phyloP scores from a whole-genome alignment of 2,888 invertebrate genomes.

The Habrosyne pyritoides region DNA sequence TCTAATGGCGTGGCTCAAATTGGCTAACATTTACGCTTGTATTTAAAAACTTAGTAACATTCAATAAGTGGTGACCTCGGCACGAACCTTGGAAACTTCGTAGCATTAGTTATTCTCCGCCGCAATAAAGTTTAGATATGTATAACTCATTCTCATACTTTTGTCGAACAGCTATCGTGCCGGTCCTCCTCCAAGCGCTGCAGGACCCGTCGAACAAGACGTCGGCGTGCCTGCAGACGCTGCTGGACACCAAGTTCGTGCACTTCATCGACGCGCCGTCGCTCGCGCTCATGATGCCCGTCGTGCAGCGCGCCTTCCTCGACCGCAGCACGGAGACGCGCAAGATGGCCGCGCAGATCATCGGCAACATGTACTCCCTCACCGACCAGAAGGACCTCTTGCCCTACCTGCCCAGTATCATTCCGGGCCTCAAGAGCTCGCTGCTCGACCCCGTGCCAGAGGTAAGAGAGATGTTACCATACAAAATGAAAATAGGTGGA shows the following conservation, averaged over 20 bases:
- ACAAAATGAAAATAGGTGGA: no score
- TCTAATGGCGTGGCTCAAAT: no score
- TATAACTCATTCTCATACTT: neutral
- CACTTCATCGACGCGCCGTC: conserved; percentile 99
- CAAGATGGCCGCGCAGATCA: conserved; percentile 99
- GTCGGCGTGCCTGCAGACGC: conserved; percentile 94
- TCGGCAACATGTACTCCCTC: conserved; percentile 99
- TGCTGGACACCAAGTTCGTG: conserved; percentile 98
- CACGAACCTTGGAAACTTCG: no score
- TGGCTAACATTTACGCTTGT: no score
- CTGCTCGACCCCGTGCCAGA: conserved; percentile 99
- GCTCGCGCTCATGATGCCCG: conserved; percentile 99
- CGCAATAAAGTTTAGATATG: no score
- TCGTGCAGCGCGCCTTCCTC: conserved; percentile 98
- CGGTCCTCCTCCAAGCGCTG: conserved; percentile 93
- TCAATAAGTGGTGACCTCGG: no score
- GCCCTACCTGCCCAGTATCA: conserved; percentile 97
- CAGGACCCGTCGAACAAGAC: conserved; percentile 99
- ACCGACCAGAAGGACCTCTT: conserved; percentile 99
- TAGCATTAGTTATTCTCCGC: no score
- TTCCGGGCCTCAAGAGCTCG: conserved; percentile 97
- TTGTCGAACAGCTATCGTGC: conserved; percentile 87
- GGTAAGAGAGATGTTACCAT: conserved; percentile 76
- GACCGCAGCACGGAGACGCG: conserved; percentile 99
- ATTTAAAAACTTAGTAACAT: no score